A percentile compares a stretch with the other conserved stretches of the same genome.
Conservation (phyloP, 2,113 vertebrate genomes). For the Burhinus bistriatus region DNA sequence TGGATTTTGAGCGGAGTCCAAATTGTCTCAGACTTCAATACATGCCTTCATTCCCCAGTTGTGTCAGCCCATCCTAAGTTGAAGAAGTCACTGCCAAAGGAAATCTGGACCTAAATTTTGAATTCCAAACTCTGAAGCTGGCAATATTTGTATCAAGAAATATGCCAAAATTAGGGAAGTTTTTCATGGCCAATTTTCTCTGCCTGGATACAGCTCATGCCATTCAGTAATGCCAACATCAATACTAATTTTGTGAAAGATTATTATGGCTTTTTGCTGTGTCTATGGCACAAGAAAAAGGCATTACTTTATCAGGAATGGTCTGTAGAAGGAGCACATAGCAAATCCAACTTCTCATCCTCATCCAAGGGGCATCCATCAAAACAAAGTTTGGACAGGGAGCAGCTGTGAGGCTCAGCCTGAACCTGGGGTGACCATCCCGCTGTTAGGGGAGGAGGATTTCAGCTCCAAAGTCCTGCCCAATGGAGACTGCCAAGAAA, state of each 20-base stretch:
- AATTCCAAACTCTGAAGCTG: background rate
- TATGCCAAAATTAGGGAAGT: background rate
- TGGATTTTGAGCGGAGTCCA: slow-evolving; percentile 25
- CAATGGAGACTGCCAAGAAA: background rate
- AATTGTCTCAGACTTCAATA: background rate
- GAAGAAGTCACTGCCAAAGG: background rate
- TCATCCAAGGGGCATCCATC: background rate
- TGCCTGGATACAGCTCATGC: background rate
- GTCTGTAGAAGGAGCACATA: background rate
- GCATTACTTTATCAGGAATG: background rate
- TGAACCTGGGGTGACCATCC: background rate
- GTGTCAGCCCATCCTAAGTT: background rate
- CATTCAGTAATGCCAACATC: background rate
- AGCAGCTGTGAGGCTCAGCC: background rate
- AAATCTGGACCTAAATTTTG: slow-evolving; percentile 24
- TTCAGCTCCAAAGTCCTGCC: background rate
- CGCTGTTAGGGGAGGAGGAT: background rate
- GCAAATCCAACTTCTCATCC: background rate
- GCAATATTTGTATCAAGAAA: background rate
- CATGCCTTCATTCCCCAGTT: background rate
- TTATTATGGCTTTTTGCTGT: background rate
- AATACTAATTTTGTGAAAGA: background rate
- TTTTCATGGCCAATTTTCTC: background rate
- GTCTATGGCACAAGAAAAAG: accelerated
- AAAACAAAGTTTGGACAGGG: background rate